Percentiles rank a stretch among this genome's conserved stretches.
Conservation (phyloP, 1,140 invertebrate genomes). For the Drosophila lini region DNA sequence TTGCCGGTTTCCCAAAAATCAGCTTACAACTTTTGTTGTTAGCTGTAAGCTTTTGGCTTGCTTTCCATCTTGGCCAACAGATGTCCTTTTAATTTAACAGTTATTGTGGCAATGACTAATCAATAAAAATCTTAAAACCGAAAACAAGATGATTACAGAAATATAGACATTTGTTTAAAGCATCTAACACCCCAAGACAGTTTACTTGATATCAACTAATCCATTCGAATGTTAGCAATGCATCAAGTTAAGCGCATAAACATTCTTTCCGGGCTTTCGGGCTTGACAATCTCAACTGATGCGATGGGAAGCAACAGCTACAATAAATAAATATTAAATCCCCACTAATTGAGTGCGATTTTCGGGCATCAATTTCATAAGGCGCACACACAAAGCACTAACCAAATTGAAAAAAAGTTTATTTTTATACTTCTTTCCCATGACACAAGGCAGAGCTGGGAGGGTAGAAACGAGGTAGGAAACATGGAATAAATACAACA, state of each 20-base stretch:
- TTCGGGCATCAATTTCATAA: slow-evolving; percentile 82
- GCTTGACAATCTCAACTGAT: slow-evolving; percentile 16
- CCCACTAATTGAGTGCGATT: slow-evolving; percentile 80
- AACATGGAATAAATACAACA: slow-evolving; percentile 70
- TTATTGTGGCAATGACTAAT: background rate
- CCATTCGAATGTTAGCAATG: slow-evolving; percentile 55
- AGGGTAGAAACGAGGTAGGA: slow-evolving; percentile 30
- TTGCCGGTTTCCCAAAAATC: background rate
- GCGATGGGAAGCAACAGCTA: slow-evolving; percentile 39
- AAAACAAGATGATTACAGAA: background rate
- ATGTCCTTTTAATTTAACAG: background rate
- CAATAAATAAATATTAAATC: slow-evolving; percentile 81
- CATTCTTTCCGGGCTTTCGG: slow-evolving; percentile 46
- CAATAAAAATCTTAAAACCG: background rate
- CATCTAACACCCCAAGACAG: background rate
- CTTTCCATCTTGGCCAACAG: background rate
- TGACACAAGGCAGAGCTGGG: slow-evolving; percentile 7
- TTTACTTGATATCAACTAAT: background rate
- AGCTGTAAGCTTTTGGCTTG: background rate
- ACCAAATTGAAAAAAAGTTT: slow-evolving; percentile 69
- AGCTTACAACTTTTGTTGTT: background rate
- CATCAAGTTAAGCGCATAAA: slow-evolving; percentile 67
- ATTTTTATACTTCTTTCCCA: slow-evolving; percentile 43
- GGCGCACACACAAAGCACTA: slow-evolving; percentile 59
- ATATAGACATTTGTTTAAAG: no score